Evolutionary conservation across 2,888 invertebrate genomes (phyloP).

Genomic region (Diachrysia chrysitis): DNA sequence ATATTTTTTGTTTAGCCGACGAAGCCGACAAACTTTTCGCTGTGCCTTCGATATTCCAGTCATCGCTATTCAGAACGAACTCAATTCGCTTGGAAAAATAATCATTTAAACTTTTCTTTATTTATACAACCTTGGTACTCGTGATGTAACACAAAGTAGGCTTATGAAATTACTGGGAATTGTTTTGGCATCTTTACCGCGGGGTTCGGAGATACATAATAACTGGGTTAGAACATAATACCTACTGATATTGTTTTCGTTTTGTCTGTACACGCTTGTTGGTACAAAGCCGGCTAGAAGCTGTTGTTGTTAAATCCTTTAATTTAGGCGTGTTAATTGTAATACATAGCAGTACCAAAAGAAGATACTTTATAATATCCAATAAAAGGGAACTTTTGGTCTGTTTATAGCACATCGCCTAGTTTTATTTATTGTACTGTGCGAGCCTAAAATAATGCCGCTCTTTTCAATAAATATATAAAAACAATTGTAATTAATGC

Average conservation of each 20-base stretch:
- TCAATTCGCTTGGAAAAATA: slow-evolving; percentile 72
- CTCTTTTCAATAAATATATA: too few species aligned
- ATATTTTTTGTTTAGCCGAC: slow-evolving; percentile 69
- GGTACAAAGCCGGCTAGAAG: background rate
- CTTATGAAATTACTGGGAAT: slow-evolving; percentile 55
- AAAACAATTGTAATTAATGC: too few species aligned
- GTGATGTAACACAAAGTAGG: slow-evolving; percentile 54
- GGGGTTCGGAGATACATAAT: slow-evolving; percentile 46
- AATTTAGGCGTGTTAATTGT: background rate
- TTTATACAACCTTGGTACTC: slow-evolving; percentile 39
- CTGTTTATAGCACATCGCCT: too few species aligned
- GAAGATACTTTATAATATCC: too few species aligned
- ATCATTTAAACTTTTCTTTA: slow-evolving; percentile 69
- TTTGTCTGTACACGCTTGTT: slow-evolving; percentile 17
- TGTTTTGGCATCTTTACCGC: slow-evolving; percentile 51
- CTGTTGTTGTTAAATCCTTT: background rate
- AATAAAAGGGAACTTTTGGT: too few species aligned
- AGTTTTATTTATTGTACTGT: too few species aligned
- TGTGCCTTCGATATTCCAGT: slow-evolving; percentile 72
- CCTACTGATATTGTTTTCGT: slow-evolving; percentile 45
- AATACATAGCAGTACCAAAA: too few species aligned
- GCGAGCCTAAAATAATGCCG: too few species aligned
- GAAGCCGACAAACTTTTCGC: slow-evolving; percentile 61
- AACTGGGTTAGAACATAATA: slow-evolving; percentile 35
- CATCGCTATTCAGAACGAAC: slow-evolving; percentile 70